Evolutionary conservation across 2,113 vertebrate species (phyloP), one percentile per base, ranked within the genome.

Genomic region (Gobio gobio): DNA sequence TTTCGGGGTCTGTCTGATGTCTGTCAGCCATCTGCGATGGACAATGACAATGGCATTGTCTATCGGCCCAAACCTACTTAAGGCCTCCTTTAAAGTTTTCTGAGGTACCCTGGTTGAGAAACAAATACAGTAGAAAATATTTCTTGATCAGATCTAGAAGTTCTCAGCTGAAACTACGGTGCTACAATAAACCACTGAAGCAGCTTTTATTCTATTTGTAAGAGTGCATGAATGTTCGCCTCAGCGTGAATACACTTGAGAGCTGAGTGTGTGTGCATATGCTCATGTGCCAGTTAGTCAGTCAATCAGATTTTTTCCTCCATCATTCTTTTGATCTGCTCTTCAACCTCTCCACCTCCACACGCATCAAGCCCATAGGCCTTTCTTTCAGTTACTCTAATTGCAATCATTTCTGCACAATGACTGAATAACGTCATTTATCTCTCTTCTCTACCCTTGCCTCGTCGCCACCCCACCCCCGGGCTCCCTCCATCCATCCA

Each of bases 361-460:
- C 45, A 83, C 16, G 40, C 73, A 78, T 74, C 56, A 78, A 49
- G 64, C 29, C 29, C 72, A 87, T 49, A 58, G 22, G 76, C 54
- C 58, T 54, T 76, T 84, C 66, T 61, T 73, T 58, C 63, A 63
- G 64, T 72, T 26, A 10, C 47, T 45, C 83, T 88, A 88, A 88
- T 84, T 88, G 72, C 77, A 84, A 88, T 84, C 63, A 70, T 83
- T 86, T 76, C 84, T 70, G 59, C 61, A 83, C 40, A 78, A 83
- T 75, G 63, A 83, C 45, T 5, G 6, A 18, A 61, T 64, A 86
- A 81, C 13, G 3, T 49, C 51, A 76, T 59, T 74, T 83, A 58
- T 79, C 63, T 80, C 24, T 84, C 59, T n/a, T 75, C 59, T 86
- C 20, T 33, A 24, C 58, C 76, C 61, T 51, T 49, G 20, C 1